Conservation (phyloP, 2,797 vertebrate species). For the Cyclura pinguis region DNA sequence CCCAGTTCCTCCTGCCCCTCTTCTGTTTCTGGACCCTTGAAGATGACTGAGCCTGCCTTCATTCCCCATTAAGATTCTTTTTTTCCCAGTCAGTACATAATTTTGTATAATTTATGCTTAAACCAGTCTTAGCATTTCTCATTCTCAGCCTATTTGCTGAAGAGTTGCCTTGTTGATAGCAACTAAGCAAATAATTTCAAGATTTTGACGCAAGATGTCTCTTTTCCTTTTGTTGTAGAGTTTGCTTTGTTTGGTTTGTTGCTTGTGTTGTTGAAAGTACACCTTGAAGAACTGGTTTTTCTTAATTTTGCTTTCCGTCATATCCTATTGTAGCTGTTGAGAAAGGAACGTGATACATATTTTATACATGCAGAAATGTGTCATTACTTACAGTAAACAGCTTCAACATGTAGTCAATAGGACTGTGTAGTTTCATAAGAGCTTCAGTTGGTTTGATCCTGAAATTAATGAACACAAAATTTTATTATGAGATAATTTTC, state of each 20-base stretch:
- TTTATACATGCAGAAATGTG: not conserved
- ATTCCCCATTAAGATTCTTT: not conserved
- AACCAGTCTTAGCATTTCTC: not conserved
- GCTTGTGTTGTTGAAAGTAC: constrained; percentile 18
- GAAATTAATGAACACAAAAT: not conserved
- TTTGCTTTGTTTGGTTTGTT: constrained; percentile 14
- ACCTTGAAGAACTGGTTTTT: constrained; percentile 38
- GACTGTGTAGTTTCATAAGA: not conserved
- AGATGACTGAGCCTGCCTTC: not conserved
- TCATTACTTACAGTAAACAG: not conserved
- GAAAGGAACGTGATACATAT: constrained; percentile 46
- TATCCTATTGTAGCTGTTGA: not conserved
- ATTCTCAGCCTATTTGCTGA: not conserved
- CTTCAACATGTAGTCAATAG: not conserved
- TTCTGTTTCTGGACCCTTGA: not conserved
- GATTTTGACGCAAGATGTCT: not conserved
- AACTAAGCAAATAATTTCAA: constrained; percentile 1
- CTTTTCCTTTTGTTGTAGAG: constrained; percentile 3
- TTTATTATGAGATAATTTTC: not conserved
- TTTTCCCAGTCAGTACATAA: not conserved
- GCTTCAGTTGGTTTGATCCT: not conserved
- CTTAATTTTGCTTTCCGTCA: constrained; percentile 4
- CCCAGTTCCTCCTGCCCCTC: not conserved
- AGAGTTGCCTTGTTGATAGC: not conserved
- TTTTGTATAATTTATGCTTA: not conserved